Evolutionary conservation across 2,888 invertebrate species (phyloP), one percentile per base, ranked within the genome.

Genomic region (Hedya salicella): DNA sequence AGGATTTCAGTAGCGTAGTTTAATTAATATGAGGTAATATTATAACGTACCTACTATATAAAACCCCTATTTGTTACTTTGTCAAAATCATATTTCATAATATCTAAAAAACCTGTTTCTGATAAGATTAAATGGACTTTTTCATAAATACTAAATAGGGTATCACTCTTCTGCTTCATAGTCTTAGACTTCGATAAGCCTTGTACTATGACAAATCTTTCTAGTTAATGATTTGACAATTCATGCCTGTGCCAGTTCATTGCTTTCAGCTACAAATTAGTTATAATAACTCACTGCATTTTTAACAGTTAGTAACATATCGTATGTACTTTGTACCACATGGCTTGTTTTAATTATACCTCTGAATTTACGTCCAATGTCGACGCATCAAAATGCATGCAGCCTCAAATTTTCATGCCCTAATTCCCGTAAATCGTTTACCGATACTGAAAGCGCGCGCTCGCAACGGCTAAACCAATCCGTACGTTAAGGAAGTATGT

Each of bases 381-480:
- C 65, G 65, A 39, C 25, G 17, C 44, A 50, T 59, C 66, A 42
- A 61, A 66, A 61, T 54, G 61, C 52, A 56, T 57, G 39, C 49
- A 60, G 61, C 42, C 32, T 61, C 40, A 14, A 61, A 66, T 54
- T 49, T 66, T 54, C 66, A 60, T 66, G 66, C 65, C 60, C 65
- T 66, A 66, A 66, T 66, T 66, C 60, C 61, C n/a, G 19, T 49
- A 56, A 64, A 66, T 60, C 32, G 66, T 60, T 66, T 48, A 13
- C 65, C 65, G 53, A 60, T 60, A 65, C 46, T 16, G 17, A 44
- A 44, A 42, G 30, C 63, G 56, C 13, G 19, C 42, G 17, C 25
- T 39, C 36, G 39, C 21, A 36, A 30, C 30, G 13, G 46, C 30
- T 52, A 52, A 59, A 32, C 48, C 48, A 32, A 48, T 60, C 48